Base-by-base conservation (phyloP, 2,888 invertebrate genomes). In the Dendrolimus houi region DNA sequence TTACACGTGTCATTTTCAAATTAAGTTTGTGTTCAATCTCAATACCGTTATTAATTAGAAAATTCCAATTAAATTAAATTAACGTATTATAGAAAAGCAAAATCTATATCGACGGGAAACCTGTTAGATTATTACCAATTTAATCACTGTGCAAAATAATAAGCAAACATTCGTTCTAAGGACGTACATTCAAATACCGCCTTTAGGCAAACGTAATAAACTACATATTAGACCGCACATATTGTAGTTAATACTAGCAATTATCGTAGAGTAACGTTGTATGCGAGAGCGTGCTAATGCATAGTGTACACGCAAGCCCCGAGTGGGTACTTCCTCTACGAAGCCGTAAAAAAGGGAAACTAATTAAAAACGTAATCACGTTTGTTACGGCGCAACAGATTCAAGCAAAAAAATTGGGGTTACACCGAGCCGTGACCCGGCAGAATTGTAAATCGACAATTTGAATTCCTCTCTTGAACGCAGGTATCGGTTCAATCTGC, bases 381-480 rank as follows among this genome's bases (percentile, higher is more conserved):
- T 69, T 66, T 71, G 69, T 64, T 64, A 65, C 66, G 58, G 61
- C 59, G 58, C 54, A 62, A 66, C 67, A 64, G 66, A 68, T 70
- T 71, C 63, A 65, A 71, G 69, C 63, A 68, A 71, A 73, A 67
- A 65, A 62, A 57, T 60, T 61, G 62, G 61, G 67, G 58, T 65
- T 65, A 65, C 62, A 65, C 29, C 29, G 29, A 12, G 47, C 60
- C 66, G 67, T 66, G 63, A 70, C 64, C 62, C 66, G 65, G 67
- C 66, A 62, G 69, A 74, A 75, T 74, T 72, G 68, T 70, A 71
- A 76, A 77, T 72, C 63, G 65, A 64, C 67, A 64, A 71, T 80
- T 75, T 73, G 73, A 75, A 79, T 80, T 79, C 77, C 72, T 64
- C 70, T 76, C 79, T 77, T 77, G 75, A 74, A 71, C 70, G 60